phyloP scores from a whole-genome alignment of 2,113 vertebrate genomes.

The Erinaceus europaeus region DNA sequence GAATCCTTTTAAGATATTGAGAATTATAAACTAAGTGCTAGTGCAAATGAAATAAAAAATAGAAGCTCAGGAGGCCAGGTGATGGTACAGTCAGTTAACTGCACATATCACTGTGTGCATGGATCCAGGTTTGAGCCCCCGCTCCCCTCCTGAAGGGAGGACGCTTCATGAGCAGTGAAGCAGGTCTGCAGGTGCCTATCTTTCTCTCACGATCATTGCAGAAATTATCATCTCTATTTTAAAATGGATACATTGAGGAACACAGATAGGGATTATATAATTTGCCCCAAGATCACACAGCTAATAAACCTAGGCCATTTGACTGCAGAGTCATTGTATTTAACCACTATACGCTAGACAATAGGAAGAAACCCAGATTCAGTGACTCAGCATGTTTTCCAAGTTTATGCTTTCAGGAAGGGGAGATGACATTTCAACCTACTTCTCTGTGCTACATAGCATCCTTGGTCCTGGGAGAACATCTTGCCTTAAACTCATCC shows the following conservation, averaged over 20 bases:
- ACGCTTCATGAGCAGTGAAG: no score
- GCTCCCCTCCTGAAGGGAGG: no score
- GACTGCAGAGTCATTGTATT: neutral
- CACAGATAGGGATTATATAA: neutral
- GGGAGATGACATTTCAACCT: neutral
- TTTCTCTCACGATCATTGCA: no score
- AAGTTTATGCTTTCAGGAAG: neutral
- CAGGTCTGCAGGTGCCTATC: no score
- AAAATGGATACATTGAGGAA: neutral
- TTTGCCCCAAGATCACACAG: neutral
- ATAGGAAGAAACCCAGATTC: neutral
- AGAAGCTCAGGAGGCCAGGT: no score
- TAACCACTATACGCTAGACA: neutral
- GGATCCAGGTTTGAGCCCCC: no score
- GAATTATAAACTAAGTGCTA: constrained; percentile 2
- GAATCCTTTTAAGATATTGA: no score
- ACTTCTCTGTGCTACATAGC: neutral
- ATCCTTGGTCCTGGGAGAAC: neutral
- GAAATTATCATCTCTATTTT: neutral
- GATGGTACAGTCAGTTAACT: no score
- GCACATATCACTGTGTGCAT: no score
- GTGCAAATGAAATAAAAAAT: neutral
- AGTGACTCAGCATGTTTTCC: neutral
- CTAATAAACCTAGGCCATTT: neutral
- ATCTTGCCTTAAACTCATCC: no score